Evolutionary conservation across 2,113 vertebrate genomes (phyloP), one percentile per base, ranked within the genome.

Genomic region (Plectropomus leopardus): DNA sequence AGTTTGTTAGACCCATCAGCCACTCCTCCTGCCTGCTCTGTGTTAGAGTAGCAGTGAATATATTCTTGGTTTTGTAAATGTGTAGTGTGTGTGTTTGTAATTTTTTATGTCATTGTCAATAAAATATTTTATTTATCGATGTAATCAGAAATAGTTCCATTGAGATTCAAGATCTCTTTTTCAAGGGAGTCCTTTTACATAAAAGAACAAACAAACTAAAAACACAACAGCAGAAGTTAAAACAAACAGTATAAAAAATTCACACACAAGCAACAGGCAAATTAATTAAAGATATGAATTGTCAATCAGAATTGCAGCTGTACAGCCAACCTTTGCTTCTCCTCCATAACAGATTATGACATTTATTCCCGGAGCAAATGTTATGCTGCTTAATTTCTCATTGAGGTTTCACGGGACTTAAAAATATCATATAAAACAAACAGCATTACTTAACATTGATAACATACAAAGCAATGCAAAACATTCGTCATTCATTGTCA

Each of bases 241-340:
- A n/a, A n/a, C n/a, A n/a, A n/a, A n/a, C n/a, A n/a, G n/a, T n/a
- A n/a, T n/a, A n/a, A n/a, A n/a, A n/a, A n/a, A n/a, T n/a, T n/a
- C n/a, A n/a, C n/a, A n/a, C n/a, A n/a, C n/a, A n/a, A n/a, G n/a
- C n/a, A n/a, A n/a, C n/a, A n/a, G 21, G 17, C n/a, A 47, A 4
- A 51, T 17, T 6, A 54, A 70, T 21, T 28, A 44, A 21, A 21
- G 42, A 42, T 26, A 69, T 11, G 0, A 53, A 40, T 47, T 71
- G 7, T 57, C 34, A 47, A 11, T 32, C 9, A 3, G 17, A 72
- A 47, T 28, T 4, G 9, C 23, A 26, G 36, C 42, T 30, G 19
- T 71, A 14, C 28, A 70, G 19, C 54, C 32, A 47, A 58, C 54
- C 14, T n/a, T 64, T 64, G 60, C 40, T 26, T 21, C 44, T 32